These are phyloP conservation scores for Ophioninae sp. DNA, from an alignment of 2,888 invertebrate species.

Conservation along the genomic window DNA sequence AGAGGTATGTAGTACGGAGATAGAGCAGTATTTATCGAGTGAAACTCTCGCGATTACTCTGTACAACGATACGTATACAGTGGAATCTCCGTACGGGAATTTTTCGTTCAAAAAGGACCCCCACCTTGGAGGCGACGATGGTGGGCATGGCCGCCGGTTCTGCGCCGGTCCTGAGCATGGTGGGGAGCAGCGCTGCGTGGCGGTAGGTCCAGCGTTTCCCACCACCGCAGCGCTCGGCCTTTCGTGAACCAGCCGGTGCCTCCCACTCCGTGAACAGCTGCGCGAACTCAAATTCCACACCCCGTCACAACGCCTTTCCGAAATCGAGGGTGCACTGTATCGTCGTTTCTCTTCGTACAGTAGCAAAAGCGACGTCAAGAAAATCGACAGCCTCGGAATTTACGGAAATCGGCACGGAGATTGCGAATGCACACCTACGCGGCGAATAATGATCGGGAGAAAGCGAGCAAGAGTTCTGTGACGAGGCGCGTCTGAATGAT, in stretches of 20 bases:
- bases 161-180: not conserved
- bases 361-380: constrained; percentile 37
- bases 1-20: not conserved
- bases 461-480: constrained; percentile 59
- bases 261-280: not conserved
- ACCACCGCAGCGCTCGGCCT: not conserved
- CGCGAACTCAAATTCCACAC: not conserved
- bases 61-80: constrained; percentile 12
- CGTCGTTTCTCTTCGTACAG: constrained; percentile 13
- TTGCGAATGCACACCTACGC: constrained; percentile 57
- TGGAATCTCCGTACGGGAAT: not conserved
- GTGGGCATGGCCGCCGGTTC: not conserved
- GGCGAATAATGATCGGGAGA: constrained; percentile 67
- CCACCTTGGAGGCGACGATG: too few species aligned
- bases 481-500: constrained; percentile 41
- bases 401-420: constrained; percentile 65
- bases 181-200: not conserved
- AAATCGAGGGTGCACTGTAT: not conserved
- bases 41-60: not conserved
- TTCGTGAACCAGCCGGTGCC: too few species aligned
- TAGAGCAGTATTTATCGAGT: not conserved
- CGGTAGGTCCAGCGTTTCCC: not conserved
- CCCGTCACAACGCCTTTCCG: not conserved
- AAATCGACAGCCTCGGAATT: constrained; percentile 60
- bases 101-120: not conserved